Conservation (phyloP, 2,797 vertebrate species). For the Setipinna tenuifilis region DNA sequence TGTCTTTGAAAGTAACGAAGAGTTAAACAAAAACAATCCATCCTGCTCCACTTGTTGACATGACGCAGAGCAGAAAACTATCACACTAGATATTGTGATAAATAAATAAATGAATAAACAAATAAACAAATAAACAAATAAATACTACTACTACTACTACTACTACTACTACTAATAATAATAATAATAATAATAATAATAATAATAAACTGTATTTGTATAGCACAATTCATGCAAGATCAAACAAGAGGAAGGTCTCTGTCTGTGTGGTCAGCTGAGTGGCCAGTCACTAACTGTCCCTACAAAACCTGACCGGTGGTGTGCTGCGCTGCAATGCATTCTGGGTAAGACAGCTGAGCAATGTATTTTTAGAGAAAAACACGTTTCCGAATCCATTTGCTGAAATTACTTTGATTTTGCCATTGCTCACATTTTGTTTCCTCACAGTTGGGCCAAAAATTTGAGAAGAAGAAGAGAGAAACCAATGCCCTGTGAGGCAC, state of each 20-base stretch:
- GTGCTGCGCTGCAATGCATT: neutral
- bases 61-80: neutral
- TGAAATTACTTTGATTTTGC: neutral
- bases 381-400: neutral
- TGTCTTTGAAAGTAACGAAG: neutral
- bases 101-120: too few species aligned
- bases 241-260: neutral
- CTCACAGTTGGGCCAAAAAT: neutral
- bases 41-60: neutral
- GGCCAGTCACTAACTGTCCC: neutral
- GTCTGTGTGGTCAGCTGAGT: neutral
- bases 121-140: too few species aligned
- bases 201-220: too few species aligned
- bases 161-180: too few species aligned
- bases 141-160: too few species aligned
- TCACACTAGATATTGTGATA: neutral
- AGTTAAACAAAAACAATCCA: neutral
- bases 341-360: neutral
- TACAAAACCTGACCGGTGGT: neutral
- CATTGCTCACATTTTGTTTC: too few species aligned
- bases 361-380: neutral
- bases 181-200: too few species aligned
- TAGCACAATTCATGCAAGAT: too few species aligned
- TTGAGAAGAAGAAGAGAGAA: neutral
- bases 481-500: neutral